Percentiles rank a stretch among this genome's conserved stretches.
Conservation (phyloP, 1,140 invertebrate genomes). For the Calliopsis andreniformis region DNA sequence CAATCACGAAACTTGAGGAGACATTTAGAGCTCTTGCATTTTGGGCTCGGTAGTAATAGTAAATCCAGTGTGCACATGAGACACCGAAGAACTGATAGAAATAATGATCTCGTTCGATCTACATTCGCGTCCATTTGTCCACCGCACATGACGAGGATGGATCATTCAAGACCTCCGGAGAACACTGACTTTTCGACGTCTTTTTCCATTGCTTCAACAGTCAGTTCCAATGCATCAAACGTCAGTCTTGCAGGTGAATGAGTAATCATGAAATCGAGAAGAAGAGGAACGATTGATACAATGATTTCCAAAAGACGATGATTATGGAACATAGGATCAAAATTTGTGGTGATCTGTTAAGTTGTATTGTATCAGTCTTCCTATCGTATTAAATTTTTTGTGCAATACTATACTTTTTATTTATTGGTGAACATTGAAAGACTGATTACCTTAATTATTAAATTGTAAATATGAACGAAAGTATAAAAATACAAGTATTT, state of each 20-base stretch:
- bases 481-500: slow-evolving; percentile 26
- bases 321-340: too few relatives aligned
- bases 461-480: slow-evolving; percentile 11
- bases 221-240: slow-evolving; percentile 64
- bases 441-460: slow-evolving; percentile 16
- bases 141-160: slow-evolving; percentile 54
- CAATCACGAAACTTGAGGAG: slow-evolving; percentile 78
- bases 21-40: slow-evolving; percentile 78
- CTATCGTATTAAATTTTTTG: slow-evolving; percentile 12
- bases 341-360: neutral
- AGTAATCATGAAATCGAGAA: neutral
- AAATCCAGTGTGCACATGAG: slow-evolving; percentile 64
- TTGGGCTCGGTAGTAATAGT: slow-evolving; percentile 69
- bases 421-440: neutral
- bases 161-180: slow-evolving; percentile 61
- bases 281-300: slow-evolving; percentile 24
- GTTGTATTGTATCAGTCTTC: slow-evolving; percentile 23
- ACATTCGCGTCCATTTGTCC: slow-evolving; percentile 55
- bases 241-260: slow-evolving; percentile 69
- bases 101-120: slow-evolving; percentile 55
- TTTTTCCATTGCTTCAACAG: slow-evolving; percentile 64
- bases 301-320: neutral
- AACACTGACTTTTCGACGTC: slow-evolving; percentile 65
- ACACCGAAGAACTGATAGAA: slow-evolving; percentile 53
- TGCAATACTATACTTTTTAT: too few relatives aligned